A percentile compares a stretch with the other conserved stretches of the same genome.
Conservation (phyloP, 2,888 invertebrate species). For the Dynastes hyllus region DNA sequence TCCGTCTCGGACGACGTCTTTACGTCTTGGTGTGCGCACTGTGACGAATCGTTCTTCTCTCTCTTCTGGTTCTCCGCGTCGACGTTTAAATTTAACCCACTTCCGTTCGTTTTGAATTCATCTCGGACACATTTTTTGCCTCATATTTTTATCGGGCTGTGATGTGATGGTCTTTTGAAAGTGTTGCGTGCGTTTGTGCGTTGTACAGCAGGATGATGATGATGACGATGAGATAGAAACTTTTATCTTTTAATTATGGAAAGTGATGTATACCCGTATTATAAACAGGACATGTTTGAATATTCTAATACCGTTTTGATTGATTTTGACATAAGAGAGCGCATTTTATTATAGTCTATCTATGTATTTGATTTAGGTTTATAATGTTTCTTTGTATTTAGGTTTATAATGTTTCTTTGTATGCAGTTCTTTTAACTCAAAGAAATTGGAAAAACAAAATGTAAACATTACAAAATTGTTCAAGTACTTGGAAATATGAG, state of each 20-base stretch:
- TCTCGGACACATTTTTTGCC: constrained; percentile 39
- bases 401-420: too few relatives aligned
- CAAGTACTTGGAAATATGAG: too few relatives aligned
- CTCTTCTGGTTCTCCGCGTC: constrained; percentile 15
- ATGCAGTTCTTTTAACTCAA: too few relatives aligned
- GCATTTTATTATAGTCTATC: too few relatives aligned
- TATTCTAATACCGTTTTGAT: too few relatives aligned
- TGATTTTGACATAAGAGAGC: too few relatives aligned
- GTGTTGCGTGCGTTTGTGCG: constrained; percentile 3
- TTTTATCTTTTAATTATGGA: constrained; percentile 14
- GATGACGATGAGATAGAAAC: background rate
- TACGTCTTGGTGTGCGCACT: constrained; percentile 18
- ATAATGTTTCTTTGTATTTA: too few relatives aligned
- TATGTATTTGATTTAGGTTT: too few relatives aligned
- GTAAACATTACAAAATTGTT: too few relatives aligned
- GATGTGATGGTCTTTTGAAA: constrained; percentile 10
- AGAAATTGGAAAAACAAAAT: too few relatives aligned
- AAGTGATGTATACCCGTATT: background rate
- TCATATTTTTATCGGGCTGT: constrained; percentile 35
- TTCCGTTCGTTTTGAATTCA: constrained; percentile 46
- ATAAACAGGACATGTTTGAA: background rate
- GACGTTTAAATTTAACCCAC: constrained; percentile 48
- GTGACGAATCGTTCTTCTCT: constrained; percentile 33
- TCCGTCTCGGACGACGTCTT: constrained; percentile 33
- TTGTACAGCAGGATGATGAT: constrained; percentile 1